phyloP scores from a whole-genome alignment of 2,113 vertebrate species.

The Ptychochromis oligacanthus region DNA sequence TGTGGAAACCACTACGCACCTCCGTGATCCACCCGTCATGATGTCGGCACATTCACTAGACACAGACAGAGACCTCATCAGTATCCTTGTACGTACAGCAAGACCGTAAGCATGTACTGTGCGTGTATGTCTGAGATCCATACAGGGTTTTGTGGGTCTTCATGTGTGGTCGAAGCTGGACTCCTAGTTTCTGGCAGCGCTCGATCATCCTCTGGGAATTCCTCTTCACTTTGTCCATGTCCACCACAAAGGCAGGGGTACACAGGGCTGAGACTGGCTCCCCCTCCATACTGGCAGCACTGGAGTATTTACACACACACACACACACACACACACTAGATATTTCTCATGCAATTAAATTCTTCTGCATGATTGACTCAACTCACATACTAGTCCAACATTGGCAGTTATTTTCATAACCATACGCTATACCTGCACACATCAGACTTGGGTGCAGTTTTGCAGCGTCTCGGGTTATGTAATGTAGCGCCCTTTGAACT shows the following conservation, averaged over 20 bases:
- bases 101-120: not conserved
- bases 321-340: constrained; percentile 9
- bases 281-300: constrained; percentile 58
- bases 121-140: constrained; percentile 18
- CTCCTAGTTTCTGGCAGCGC: constrained; percentile 74
- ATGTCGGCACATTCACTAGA: constrained; percentile 83
- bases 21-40: constrained; percentile 79
- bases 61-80: not conserved
- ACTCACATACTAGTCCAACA: not conserved
- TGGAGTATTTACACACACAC: not conserved
- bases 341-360: constrained; percentile 47
- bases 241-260: constrained; percentile 81
- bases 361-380: constrained; percentile 18
- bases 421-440: not conserved
- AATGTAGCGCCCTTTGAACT: not conserved
- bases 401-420: not conserved
- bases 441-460: not conserved
- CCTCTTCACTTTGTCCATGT: constrained; percentile 72
- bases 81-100: not conserved
- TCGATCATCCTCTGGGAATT: constrained; percentile 81
- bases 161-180: constrained; percentile 86
- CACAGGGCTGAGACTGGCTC: constrained; percentile 68
- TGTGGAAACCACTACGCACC: constrained; percentile 85
- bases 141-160: constrained; percentile 89
- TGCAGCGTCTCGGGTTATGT: not conserved